Percentiles rank a stretch among this genome's conserved stretches.
Evolutionary conservation across 2,888 invertebrate species (phyloP).

Genomic region (Leptinotarsa juncta): DNA sequence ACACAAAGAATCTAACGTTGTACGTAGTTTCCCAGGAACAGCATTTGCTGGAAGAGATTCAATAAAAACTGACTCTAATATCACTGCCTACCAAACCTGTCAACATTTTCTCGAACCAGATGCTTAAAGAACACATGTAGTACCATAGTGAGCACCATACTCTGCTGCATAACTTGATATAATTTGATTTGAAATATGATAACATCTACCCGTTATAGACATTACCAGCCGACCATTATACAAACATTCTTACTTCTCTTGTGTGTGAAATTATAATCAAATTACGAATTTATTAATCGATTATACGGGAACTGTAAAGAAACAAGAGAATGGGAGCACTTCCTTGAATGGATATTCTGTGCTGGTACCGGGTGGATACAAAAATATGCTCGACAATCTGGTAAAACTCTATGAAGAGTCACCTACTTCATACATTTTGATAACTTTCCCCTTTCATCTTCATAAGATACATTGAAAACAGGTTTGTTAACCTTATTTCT

Average conservation of each 20-base stretch:
- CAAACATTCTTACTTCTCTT: slow-evolving; percentile 16
- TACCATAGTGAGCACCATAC: slow-evolving; percentile 18
- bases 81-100: slow-evolving; percentile 20
- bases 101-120: slow-evolving; percentile 20
- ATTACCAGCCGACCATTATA: slow-evolving; percentile 17
- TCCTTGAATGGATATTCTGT: slow-evolving; percentile 6
- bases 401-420: neutral
- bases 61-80: slow-evolving; percentile 16
- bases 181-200: slow-evolving; percentile 20
- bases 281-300: slow-evolving; percentile 19
- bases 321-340: slow-evolving; percentile 9
- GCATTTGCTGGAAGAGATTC: slow-evolving; percentile 18
- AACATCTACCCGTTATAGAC: slow-evolving; percentile 18
- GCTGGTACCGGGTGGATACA: neutral
- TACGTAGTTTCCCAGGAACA: slow-evolving; percentile 15
- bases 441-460: neutral
- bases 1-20: neutral
- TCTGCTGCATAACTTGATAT: slow-evolving; percentile 14
- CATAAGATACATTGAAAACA: neutral
- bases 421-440: neutral
- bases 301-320: slow-evolving; percentile 2
- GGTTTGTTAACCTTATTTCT: too few relatives aligned
- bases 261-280: slow-evolving; percentile 16
- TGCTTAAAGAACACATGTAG: slow-evolving; percentile 21
- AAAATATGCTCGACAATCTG: neutral